Base-by-base conservation (phyloP, 2,888 invertebrate species). In the Agrochola lota region DNA sequence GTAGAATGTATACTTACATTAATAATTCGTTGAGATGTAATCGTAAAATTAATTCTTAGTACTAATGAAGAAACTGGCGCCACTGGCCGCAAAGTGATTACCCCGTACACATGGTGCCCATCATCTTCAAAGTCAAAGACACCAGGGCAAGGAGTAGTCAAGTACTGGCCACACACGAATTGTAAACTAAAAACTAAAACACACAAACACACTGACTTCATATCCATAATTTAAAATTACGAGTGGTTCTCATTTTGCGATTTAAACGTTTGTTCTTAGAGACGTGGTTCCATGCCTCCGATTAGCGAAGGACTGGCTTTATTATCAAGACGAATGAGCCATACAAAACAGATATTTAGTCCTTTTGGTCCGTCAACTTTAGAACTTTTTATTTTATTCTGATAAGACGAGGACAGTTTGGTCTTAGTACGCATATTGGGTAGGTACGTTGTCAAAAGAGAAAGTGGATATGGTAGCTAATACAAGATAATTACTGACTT, bases 81-180 rank as follows among this genome's bases (percentile, higher is more conserved):
- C 60, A 80, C 87, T 4, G 93, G 90, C 71, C 85, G 90, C 49
- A 95, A 81, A 23, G 87, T 88, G 43, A 96, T 92, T 62, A 90
- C 79, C 9, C 95, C 96, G 74, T 92, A 91, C 46, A 94, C 84
- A 55, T 91, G 88, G 15, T 76, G 86, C 3, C 91, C 91, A 80
- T 95, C 93, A 85, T 81, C 89, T 75, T 88, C 91, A 77, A 94
- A 95, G 23, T 92, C 91, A 91, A 95, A 96, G 68, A 92, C 82
- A 46, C 91, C 88, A 9, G 95, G 95, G 69, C 96, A 96, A 1
- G 95, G 95, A 2, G 95, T 94, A 49, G 89, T 90, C 6, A 88
- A 82, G 80, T 90, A 90, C 77, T 94, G 93, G 55, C 92, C 59
- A 91, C 90, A 81, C 87, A 90, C 79, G 91, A 89, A 85, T 87